Base-by-base conservation (phyloP, 1,140 invertebrate genomes). In the Proctacanthus coquilletti region DNA sequence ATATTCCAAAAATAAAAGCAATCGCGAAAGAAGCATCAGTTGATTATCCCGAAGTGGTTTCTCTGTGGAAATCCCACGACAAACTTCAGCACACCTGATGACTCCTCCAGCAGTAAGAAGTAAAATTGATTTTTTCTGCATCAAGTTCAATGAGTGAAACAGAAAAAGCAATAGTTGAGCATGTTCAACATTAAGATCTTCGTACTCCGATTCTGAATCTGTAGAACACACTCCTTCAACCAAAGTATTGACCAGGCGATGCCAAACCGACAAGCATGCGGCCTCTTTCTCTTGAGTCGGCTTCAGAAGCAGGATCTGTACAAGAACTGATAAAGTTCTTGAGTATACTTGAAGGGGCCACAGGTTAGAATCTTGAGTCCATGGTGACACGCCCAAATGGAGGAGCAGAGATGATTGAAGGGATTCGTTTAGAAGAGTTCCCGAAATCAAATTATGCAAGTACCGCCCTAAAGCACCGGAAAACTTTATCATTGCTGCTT, bases 51-150 rank as follows among this genome's bases (percentile, higher is more conserved):
- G 65, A 23, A 52, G 45, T 3, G 47, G 47, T n/a, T 51, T 57
- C 14, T 50, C 60, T 0, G 41, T 27, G 9, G 44, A 46, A 4
- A 71, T 61, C 32, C 62, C 60, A 37, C 72, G 66, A 5, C 74
- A 68, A n/a, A 73, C 68, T 56, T 75, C 74, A 6, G 73, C 72
- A 45, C 74, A 77, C 41, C 72, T 62, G 32, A 78, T 70, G 13
- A 77, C 70, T 3, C 74, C 74, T 45, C 72, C 72, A 5, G 80
- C 78, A 10, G 78, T 77, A 41, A 82, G 65, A 8, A 94, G 65
- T n/a, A 96, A 62, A 1, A 97, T 83, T 3, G 81, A 80, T 62
- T 96, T 96, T 60, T 95, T 96, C 61, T 95, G 87, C 84, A 94
- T 94, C 18, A 96, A 63, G 49, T 87, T 91, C 18, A 96, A 60